Percentiles rank a stretch among this genome's conserved stretches.
Evolutionary conservation across 2,797 vertebrate genomes (phyloP).

Genomic region (Hapalemur alaotrensis): DNA sequence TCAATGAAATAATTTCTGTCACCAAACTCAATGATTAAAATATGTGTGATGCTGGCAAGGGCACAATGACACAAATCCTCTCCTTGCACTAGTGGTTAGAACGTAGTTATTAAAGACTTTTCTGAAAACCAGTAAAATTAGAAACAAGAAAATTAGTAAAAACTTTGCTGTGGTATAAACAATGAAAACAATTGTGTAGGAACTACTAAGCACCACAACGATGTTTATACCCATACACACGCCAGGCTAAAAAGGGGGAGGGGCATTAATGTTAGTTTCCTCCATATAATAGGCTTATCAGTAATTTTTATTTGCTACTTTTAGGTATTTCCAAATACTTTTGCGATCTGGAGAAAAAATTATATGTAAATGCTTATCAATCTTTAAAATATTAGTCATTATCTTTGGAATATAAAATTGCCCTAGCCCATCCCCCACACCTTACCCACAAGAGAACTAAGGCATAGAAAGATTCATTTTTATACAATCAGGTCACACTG

Average conservation of each 20-base stretch:
- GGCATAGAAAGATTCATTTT: neutral
- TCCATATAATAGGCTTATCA: neutral
- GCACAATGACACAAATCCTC: neutral
- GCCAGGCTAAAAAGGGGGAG: neutral
- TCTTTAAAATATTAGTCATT: neutral
- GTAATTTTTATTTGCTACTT: neutral
- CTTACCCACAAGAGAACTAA: neutral
- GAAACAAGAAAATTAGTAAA: neutral
- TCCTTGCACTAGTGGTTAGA: neutral
- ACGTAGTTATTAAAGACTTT: neutral
- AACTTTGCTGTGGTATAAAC: neutral
- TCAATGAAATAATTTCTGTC: neutral
- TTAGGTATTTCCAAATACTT: constrained; percentile 30
- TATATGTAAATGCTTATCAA: neutral
- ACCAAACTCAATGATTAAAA: neutral
- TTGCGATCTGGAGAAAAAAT: neutral
- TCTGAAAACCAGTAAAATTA: neutral
- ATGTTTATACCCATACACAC: neutral
- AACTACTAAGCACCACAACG: neutral
- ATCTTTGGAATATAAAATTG: neutral
- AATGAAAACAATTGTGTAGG: neutral
- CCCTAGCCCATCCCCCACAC: neutral
- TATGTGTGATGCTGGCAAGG: neutral
- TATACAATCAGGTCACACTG: neutral
- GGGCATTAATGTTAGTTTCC: neutral